These are phyloP conservation scores for Mesembrinibis cayennensis DNA, from an alignment of 2,113 vertebrate genomes.

Conservation along the genomic window DNA sequence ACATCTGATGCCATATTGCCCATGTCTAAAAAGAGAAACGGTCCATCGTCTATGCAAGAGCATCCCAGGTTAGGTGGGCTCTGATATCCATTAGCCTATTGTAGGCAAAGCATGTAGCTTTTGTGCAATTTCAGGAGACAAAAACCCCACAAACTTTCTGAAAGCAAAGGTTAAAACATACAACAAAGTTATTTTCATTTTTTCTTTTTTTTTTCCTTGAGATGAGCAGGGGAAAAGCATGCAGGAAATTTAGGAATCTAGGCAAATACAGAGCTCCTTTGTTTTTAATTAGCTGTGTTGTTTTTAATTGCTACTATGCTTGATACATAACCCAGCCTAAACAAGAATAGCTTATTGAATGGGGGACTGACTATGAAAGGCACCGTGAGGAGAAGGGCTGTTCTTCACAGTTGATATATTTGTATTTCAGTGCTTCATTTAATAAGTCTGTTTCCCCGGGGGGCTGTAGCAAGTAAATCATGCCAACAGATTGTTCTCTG, in stretches of 20 bases:
- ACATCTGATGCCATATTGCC: background rate
- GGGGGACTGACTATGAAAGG: constrained; percentile 54
- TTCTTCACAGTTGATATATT: constrained; percentile 65
- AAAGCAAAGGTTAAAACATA: background rate
- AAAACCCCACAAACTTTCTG: background rate
- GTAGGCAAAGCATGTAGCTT: background rate
- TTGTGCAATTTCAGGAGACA: background rate
- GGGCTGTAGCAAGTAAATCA: constrained; percentile 63
- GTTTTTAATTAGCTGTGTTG: constrained; percentile 57
- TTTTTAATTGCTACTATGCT: constrained; percentile 65
- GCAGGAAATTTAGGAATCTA: constrained; percentile 28
- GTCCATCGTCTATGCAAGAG: background rate
- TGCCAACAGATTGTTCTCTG: constrained; percentile 60
- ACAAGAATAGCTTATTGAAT: constrained; percentile 59
- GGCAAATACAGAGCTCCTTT: constrained; percentile 25
- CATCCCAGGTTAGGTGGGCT: background rate
- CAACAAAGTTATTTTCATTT: background rate
- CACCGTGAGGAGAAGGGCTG: constrained; percentile 44
- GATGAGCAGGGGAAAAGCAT: constrained; percentile 8
- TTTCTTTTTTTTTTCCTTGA: background rate
- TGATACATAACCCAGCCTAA: constrained; percentile 65
- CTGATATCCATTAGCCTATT: background rate
- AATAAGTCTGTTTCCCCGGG: constrained; percentile 63
- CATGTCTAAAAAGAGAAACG: background rate
- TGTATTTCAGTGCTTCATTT: constrained; percentile 68